Base-by-base conservation (phyloP, 2,888 invertebrate genomes). In the Apoda limacodes region DNA sequence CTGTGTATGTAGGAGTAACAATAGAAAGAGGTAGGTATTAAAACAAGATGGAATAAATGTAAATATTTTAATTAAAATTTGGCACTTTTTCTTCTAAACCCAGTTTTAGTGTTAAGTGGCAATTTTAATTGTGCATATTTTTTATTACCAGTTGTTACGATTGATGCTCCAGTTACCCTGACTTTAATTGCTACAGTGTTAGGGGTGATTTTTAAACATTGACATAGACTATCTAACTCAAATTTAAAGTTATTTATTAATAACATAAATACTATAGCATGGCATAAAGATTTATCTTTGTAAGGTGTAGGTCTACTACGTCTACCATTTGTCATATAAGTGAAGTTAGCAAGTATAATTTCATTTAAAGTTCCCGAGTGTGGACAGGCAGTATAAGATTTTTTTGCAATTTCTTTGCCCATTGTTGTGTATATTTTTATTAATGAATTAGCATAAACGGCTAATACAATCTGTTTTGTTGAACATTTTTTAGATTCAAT, bases 231-330 rank as follows among this genome's bases (percentile, higher is more conserved):
- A 1, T 66, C 65, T 4, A 74, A 34, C 1, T 64, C 57, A 43
- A 70, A 54, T 37, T 67, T 72, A 20, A 53, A 64, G 34, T 68
- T 61, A 41, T 68, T 75, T 10, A 80, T 46, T 1, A 78, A 32
- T 10, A 78, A 41, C 11, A 71, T 37, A 11, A 74, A 60, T 1
- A 80, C 72, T 30, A 78, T 49, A 0, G 64, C 62, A 17, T 74
- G 60, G 25, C 76, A 76, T 4, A 78, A 36, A 0, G 68, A 46
- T 32, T 72, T 80, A 24, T 80, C 80, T 39, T 65, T 70, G 9
- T 54, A 66, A 1, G 60, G 65, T 0, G 48, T 45, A 0, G 78
- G 61, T 6, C 80, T 34, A 0, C 45, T 48, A 1, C 62, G 35
- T 38, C 49, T 63, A 0, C 57, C 55, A 3, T 62, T 62, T 0